These are phyloP conservation scores for Ganaspis brasiliensis DNA, from an alignment of 2,888 invertebrate species.

Conservation along the genomic window DNA sequence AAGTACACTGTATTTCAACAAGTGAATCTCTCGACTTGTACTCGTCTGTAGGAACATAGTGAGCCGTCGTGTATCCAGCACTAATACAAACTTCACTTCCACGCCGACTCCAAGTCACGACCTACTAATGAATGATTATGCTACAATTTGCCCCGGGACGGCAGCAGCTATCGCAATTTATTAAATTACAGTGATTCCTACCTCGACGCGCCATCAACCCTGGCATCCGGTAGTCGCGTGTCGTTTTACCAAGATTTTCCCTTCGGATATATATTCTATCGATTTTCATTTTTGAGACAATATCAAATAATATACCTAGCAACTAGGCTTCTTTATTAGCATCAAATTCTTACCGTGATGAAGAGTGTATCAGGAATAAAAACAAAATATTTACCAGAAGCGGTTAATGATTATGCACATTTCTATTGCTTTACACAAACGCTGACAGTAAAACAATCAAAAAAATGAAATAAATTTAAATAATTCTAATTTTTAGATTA, in stretches of 20 bases:
- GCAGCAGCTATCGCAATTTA: conserved; percentile 79
- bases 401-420: no score
- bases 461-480: no score
- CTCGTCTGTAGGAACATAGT: conserved; percentile 19
- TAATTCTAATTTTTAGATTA: no score
- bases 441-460: no score
- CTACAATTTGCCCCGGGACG: conserved; percentile 79
- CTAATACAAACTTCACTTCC: conserved; percentile 40
- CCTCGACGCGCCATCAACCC: conserved; percentile 62
- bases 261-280: conserved; percentile 32
- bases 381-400: no score
- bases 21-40: conserved; percentile 18
- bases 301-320: conserved; percentile 34
- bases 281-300: conserved; percentile 37
- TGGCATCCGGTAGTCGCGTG: conserved; percentile 59
- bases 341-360: neutral
- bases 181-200: conserved; percentile 80
- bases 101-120: conserved; percentile 77
- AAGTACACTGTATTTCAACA: conserved; percentile 12
- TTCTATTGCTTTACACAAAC: no score
- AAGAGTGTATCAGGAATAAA: conserved; percentile 1
- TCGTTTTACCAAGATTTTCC: conserved; percentile 45
- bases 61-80: neutral
- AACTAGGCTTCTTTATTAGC: conserved; percentile 26
- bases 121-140: conserved; percentile 80